These are phyloP conservation scores for Centrocercus urophasianus DNA, from an alignment of 2,113 vertebrate genomes.

Conservation along the genomic window DNA sequence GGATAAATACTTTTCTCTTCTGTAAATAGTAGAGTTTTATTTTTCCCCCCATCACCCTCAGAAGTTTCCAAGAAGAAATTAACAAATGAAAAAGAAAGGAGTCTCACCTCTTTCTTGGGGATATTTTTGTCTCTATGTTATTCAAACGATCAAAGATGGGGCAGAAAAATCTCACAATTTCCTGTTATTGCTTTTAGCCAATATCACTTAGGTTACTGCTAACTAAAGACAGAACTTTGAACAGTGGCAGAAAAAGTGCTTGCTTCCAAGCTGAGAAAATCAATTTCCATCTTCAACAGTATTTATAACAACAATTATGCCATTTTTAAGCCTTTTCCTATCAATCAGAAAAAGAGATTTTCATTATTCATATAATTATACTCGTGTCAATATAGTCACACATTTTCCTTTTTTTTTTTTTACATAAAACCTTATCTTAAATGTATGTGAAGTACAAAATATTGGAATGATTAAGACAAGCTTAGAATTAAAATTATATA, in stretches of 20 bases:
- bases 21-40: neutral
- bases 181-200: neutral
- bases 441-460: neutral
- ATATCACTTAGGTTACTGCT: neutral
- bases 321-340: neutral
- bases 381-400: neutral
- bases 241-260: neutral
- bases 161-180: neutral
- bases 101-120: neutral
- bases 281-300: neutral
- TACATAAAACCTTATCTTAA: neutral
- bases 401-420: neutral
- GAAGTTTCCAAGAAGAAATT: neutral
- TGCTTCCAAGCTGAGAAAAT: neutral
- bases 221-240: neutral
- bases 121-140: neutral
- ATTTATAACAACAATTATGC: neutral
- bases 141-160: neutral
- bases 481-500: neutral
- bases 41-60: neutral
- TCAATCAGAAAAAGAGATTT: neutral
- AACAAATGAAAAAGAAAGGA: neutral
- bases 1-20: neutral
- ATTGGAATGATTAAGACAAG: neutral
- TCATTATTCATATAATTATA: neutral